Conservation (phyloP, 1,140 invertebrate species). For the Nixonia krombeini region DNA sequence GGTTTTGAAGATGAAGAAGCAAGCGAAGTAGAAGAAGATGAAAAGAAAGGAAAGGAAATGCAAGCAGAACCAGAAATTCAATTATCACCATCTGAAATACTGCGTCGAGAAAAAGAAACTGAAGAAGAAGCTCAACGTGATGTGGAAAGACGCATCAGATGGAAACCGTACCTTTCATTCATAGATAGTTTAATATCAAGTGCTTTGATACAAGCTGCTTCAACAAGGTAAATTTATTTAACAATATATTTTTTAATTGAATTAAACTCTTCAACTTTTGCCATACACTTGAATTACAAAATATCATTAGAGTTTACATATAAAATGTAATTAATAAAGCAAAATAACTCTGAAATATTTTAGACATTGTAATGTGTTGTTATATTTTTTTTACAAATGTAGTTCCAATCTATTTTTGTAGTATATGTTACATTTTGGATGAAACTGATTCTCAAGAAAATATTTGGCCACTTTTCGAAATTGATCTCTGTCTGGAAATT, state of each 20-base stretch:
- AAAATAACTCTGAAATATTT: no score
- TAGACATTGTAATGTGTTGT: no score
- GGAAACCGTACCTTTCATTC: constrained; percentile 77
- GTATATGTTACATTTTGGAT: constrained; percentile 67
- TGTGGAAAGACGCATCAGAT: constrained; percentile 59
- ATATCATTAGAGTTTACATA: no score
- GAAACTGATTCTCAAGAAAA: constrained; percentile 65
- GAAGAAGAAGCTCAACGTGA: constrained; percentile 50
- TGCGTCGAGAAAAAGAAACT: no score
- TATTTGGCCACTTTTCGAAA: constrained; percentile 74
- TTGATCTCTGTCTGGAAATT: constrained; percentile 76
- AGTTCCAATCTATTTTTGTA: constrained; percentile 39
- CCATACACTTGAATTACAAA: background rate
- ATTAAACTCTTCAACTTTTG: background rate
- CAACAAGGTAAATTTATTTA: constrained; percentile 57
- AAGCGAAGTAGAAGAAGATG: constrained; percentile 9
- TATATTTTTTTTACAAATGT: no score
- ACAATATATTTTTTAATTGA: background rate
- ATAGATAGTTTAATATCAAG: constrained; percentile 76
- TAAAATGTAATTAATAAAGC: no score
- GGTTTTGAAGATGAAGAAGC: constrained; percentile 16
- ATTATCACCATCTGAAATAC: constrained; percentile 33
- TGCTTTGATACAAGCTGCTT: constrained; percentile 74
- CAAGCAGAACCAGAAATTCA: no score
- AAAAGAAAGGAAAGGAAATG: constrained; percentile 3